Percentiles rank a stretch among this genome's conserved stretches.
These are phyloP conservation scores for Magallana angulata DNA, from an alignment of 1,140 invertebrate genomes.

Conservation along the genomic window DNA sequence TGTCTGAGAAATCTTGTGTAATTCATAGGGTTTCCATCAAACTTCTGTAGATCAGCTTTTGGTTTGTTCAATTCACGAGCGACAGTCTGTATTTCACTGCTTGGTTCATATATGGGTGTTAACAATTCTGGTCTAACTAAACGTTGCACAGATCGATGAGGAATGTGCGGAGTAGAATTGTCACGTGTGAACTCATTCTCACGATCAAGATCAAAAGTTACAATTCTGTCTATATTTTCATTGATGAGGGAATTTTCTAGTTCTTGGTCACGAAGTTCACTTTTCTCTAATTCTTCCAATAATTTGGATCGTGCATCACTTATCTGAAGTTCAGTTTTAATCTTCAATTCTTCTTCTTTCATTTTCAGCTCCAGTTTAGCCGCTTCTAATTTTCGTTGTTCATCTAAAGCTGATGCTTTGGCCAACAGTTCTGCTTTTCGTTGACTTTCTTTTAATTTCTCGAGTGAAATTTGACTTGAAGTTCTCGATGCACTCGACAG, in stretches of 20 bases:
- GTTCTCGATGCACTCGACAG: background rate
- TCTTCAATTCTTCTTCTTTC: constrained; percentile 54
- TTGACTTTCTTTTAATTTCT: constrained; percentile 44
- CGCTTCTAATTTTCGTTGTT: constrained; percentile 39
- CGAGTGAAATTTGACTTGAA: constrained; percentile 41
- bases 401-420: constrained; percentile 18
- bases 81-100: background rate
- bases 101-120: background rate
- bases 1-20: constrained; percentile 36
- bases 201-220: background rate
- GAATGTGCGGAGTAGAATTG: background rate
- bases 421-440: constrained; percentile 46
- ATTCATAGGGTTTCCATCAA: constrained; percentile 36
- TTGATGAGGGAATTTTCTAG: constrained; percentile 18
- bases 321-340: constrained; percentile 47
- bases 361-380: constrained; percentile 51
- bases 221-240: constrained; percentile 14
- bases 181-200: background rate
- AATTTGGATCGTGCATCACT: constrained; percentile 50
- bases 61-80: constrained; percentile 25
- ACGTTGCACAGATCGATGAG: background rate
- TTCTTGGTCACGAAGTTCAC: background rate
- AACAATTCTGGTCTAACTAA: background rate
- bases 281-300: constrained; percentile 49
- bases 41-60: background rate